Evolutionary conservation across 2,888 invertebrate genomes (phyloP), one percentile per base, ranked within the genome.

Genomic region (Adelognathus sp.): DNA sequence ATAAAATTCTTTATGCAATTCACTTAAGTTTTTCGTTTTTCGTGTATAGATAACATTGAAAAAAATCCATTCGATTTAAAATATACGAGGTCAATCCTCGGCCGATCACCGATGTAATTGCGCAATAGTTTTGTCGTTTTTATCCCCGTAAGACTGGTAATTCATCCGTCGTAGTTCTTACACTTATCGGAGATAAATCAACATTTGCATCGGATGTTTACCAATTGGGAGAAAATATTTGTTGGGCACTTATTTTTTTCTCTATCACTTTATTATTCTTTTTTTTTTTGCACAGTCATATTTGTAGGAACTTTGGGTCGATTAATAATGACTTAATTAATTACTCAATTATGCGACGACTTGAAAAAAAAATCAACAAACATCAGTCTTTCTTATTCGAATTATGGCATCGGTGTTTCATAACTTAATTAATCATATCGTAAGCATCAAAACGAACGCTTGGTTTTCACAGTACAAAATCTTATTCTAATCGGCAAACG

Each of bases 291-390:
- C 64, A 79, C 64, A 54, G 56, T 75, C 50, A 66, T 18, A 36
- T 82, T 76, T 66, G 69, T 83, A 87, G 86, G 85, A 87, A 86
- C 85, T 84, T 84, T 70, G 56, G 31, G 69, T 82, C n/a, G 82
- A 83, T 71, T 76, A 72, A 41, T 39, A 54, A 11, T 21, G 27
- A 11, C 36, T 36, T 36, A 36, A 7, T 31, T 7, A 24, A 14
- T 50, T 41, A 41, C 24, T 46, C 18, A 36, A 24, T 4, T 46
- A 18, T 33, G 9, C 9, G 46, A 46, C 31, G 50, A 56, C 21
- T 54, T 33, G 41, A 75, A 56, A 70, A 54, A 79, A 60, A n/a
- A 33, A 63, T 18, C 24, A 60, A 16, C 16, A 63, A 79, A 63
- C 24, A 82, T 86, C 87, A 86, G 87, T 87, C 87, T 87, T 84